Percentiles rank a stretch among this genome's conserved stretches.
Evolutionary conservation across 2,113 vertebrate species (phyloP).

Genomic region (Catharus fuscescens): DNA sequence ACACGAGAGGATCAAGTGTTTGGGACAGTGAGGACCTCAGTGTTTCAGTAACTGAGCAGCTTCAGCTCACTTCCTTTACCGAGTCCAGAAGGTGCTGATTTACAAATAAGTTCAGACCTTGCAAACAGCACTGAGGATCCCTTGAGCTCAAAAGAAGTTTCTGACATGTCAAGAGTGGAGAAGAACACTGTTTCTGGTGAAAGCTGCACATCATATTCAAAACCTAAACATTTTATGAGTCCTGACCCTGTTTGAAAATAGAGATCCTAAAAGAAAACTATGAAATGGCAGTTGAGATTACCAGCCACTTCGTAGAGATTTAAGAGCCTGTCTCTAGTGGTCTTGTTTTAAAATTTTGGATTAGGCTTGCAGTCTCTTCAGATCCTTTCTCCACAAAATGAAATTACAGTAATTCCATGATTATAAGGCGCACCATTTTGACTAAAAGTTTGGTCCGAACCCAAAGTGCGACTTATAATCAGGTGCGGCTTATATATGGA

Average conservation of each 20-base stretch:
- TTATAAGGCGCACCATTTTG: too few species aligned
- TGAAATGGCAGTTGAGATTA: not conserved
- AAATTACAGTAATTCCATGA: not conserved
- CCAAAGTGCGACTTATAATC: too few species aligned
- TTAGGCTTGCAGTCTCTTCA: not conserved
- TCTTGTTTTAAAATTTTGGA: not conserved
- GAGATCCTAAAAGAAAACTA: fast-evolving
- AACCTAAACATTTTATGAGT: not conserved
- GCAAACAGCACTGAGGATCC: not conserved
- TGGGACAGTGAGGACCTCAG: not conserved
- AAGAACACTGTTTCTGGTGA: not conserved
- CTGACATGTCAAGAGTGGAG: not conserved
- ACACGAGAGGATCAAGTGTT: not conserved
- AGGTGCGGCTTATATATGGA: too few species aligned
- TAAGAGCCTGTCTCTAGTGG: not conserved
- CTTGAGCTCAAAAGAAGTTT: not conserved
- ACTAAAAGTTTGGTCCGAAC: too few species aligned
- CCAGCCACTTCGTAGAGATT: not conserved
- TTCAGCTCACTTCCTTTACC: not conserved
- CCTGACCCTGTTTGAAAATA: not conserved
- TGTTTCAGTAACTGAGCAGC: not conserved
- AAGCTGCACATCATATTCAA: not conserved
- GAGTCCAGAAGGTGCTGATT: not conserved
- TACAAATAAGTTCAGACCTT: not conserved
- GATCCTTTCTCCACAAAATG: not conserved